A percentile compares a stretch with the other conserved stretches of the same genome.
These are phyloP conservation scores for Scaptomyza hsui DNA, from an alignment of 1,140 invertebrate species.

Conservation along the genomic window DNA sequence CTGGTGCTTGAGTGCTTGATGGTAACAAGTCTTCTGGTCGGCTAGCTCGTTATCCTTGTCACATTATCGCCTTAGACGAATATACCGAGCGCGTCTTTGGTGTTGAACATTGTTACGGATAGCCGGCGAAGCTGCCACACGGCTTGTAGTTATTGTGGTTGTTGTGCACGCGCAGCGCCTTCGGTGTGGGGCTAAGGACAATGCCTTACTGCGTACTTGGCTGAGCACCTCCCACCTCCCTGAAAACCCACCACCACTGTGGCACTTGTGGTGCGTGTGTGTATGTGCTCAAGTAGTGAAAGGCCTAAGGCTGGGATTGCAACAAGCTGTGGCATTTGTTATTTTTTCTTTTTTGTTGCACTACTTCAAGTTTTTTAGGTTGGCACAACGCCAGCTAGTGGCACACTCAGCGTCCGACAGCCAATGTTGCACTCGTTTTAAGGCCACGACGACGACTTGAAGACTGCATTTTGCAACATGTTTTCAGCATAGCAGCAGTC, in stretches of 20 bases:
- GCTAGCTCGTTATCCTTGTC: constrained; percentile 76
- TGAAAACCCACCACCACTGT: neutral
- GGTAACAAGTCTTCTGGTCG: constrained; percentile 61
- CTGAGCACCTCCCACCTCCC: constrained; percentile 10
- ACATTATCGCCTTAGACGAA: constrained; percentile 79
- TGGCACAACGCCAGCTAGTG: constrained; percentile 69
- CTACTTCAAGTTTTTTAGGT: constrained; percentile 66
- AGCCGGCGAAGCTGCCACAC: constrained; percentile 36
- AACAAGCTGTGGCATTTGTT: constrained; percentile 59
- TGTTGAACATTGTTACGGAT: constrained; percentile 74
- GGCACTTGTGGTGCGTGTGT: constrained; percentile 27
- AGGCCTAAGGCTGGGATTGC: constrained; percentile 63
- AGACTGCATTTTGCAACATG: constrained; percentile 73
- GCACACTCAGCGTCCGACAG: constrained; percentile 38
- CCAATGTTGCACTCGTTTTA: constrained; percentile 77
- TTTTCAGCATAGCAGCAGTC: constrained; percentile 45
- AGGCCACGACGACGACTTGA: constrained; percentile 57
- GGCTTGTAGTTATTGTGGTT: constrained; percentile 25
- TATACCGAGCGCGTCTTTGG: constrained; percentile 73
- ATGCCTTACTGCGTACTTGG: constrained; percentile 20
- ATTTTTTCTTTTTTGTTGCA: constrained; percentile 16
- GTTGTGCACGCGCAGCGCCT: constrained; percentile 70
- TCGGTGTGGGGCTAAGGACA: constrained; percentile 60
- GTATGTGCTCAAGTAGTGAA: constrained; percentile 78
- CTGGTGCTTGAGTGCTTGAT: constrained; percentile 36